These are phyloP conservation scores for Zaprionus camerounensis DNA, from an alignment of 1,140 invertebrate genomes.

Conservation along the genomic window DNA sequence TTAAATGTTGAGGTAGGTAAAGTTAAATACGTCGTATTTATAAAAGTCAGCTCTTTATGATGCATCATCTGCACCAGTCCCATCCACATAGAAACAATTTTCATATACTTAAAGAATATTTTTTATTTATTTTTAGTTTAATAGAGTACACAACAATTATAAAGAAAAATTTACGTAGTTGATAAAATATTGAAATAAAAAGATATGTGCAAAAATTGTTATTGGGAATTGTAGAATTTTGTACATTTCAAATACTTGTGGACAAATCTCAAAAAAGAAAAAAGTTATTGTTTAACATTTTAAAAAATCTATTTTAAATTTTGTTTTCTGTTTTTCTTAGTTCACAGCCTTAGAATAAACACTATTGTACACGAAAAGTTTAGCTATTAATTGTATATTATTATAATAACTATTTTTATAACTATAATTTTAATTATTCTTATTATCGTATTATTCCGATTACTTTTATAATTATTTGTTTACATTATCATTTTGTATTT, in stretches of 20 bases:
- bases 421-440: constrained; percentile 21
- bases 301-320: constrained; percentile 36
- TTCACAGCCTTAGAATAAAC: constrained; percentile 70
- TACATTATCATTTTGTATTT: not conserved
- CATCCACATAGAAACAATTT: not conserved
- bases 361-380: constrained; percentile 20
- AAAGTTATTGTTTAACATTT: not conserved
- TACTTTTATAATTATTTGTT: constrained; percentile 3
- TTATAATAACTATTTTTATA: constrained; percentile 19
- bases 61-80: not conserved
- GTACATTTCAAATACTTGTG: constrained; percentile 4
- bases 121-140: not conserved
- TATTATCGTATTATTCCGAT: constrained; percentile 18
- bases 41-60: not conserved
- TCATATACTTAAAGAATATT: not conserved
- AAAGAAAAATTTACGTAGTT: constrained; percentile 6
- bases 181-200: not conserved
- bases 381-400: constrained; percentile 14
- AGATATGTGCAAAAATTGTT: constrained; percentile 9
- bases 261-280: constrained; percentile 4
- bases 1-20: not conserved
- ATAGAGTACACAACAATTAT: constrained; percentile 1
- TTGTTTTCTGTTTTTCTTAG: constrained; percentile 49
- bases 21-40: not conserved
- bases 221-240: not conserved